Base-by-base conservation (phyloP, 2,797 vertebrate genomes). In the Cossypha heuglini region DNA sequence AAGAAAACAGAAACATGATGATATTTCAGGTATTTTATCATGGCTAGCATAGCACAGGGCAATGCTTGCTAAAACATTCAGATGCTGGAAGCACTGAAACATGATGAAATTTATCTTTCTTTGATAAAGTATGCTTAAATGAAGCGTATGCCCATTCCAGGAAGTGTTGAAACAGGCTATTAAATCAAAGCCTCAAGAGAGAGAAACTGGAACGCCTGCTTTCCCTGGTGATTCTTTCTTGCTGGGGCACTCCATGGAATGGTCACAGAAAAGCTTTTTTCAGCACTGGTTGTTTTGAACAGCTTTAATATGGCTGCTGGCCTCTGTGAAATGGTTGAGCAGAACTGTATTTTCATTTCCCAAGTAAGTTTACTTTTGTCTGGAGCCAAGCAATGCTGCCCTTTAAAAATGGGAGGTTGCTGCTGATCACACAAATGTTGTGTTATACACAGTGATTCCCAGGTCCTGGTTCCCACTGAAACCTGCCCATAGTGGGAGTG, bases 41-140 rank as follows among this genome's bases (percentile, higher is more conserved):
- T 46, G 37, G 11, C 31, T 79, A 22, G 22, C 22, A 15, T 40
- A 79, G 71, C 35, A 33, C 42, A 73, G 29, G 61, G 17, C 48
- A 62, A 10, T 76, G 24, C 48, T 85, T 91, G 16, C 48, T 87
- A 26, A 82, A 84, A 35, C 11, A 61, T 51, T 49, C 11, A 58
- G 62, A n/a, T 86, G 26, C 77, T 87, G 46, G n/a, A 85, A 87
- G 46, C 40, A 59, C 21, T 74, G 45, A 71, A 83, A 71, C 58
- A 20, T 79, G 35, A 38, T 63, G 29, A 68, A 85, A 72, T 85
- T 19, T 17, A 8, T 75, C 48, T 87, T 58, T 87, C 31, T 93
- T 82, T 68, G 18, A 52, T 80, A 29, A 76, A 81, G 11, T 48
- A 14, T 61, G 13, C 42, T 78, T 52, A 78, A 81, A 48, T 81